Base-by-base conservation (phyloP, 2,888 invertebrate genomes). In the Aphrophora alni region DNA sequence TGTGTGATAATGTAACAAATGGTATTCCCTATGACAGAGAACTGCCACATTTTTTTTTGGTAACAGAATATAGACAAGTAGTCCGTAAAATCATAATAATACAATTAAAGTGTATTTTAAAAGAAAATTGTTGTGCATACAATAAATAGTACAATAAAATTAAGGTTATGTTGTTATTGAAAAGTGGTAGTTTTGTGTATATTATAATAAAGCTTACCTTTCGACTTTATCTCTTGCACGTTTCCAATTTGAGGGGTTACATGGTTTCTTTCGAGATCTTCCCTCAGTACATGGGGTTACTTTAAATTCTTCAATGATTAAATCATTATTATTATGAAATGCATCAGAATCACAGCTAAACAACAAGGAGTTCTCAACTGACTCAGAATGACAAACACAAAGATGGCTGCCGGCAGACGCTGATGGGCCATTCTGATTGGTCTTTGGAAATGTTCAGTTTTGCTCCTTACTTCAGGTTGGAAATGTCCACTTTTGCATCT, bases 181-280 rank as follows among this genome's bases (percentile, higher is more conserved):
- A 70, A 70, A 70, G 70, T 21, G 70, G 21, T 70, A 70, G 70
- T 70, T 70, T 70, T 70, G 70, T n/a, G 21, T 70, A 70, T 70
- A 70, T 70, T 14, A 70, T 70, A 21, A 70, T 70, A 70, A 70
- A 70, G 70, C 70, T 70, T 70, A 70, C 70, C 70, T 70, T 70
- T 70, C 24, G 70, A 70, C 70, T 70, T 70, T 70, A 68, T 68
- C 68, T 68, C 68, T 68, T 68, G 68, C 25, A 10, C 5, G 68
- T 68, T 3, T 3, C 10, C 68, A 68, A 68, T 70, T 68, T 68
- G 5, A 4, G 69, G 69, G 69, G 69, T 68, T 68, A 68, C 69
- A 25, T 68, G 69, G 21, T 68, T 25, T 68, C 51, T 68, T 68
- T 68, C 69, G 12, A 68, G 69, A 68, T 68, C 69, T n/a, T n/a